Conservation (phyloP, 2,113 vertebrate genomes). For the Microtus ochrogaster region DNA sequence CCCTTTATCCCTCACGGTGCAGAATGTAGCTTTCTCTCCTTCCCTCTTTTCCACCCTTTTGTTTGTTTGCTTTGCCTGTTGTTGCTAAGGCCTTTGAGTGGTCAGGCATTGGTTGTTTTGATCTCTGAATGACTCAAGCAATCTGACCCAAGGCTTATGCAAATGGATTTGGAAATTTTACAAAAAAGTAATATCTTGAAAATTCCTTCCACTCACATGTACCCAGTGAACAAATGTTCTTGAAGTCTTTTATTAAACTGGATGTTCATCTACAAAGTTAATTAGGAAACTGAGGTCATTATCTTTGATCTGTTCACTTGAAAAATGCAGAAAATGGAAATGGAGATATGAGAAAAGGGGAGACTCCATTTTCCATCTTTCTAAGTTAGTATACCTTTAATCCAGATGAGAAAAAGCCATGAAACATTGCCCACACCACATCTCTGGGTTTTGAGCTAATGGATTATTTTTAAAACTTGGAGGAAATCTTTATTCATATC, state of each 20-base stretch:
- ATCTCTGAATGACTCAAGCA: constrained; percentile 38
- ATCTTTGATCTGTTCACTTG: constrained; percentile 32
- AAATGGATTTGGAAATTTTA: constrained; percentile 55
- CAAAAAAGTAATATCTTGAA: constrained; percentile 59
- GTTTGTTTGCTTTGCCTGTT: constrained; percentile 36
- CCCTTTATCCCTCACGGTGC: neutral
- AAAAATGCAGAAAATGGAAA: constrained; percentile 57
- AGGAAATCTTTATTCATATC: neutral
- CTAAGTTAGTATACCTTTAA: neutral
- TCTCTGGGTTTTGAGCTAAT: neutral
- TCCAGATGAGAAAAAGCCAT: neutral
- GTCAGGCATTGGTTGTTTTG: constrained; percentile 26
- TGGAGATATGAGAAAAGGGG: neutral
- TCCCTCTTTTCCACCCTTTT: neutral
- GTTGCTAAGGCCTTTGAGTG: constrained; percentile 45
- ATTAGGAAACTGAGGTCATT: constrained; percentile 29
- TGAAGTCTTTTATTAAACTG: constrained; percentile 54
- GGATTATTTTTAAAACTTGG: neutral
- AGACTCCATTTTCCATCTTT: constrained; percentile 12
- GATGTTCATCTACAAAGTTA: constrained; percentile 20
- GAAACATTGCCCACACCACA: neutral
- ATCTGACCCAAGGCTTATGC: constrained; percentile 42
- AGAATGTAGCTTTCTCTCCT: neutral
- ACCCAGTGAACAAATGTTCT: constrained; percentile 1
- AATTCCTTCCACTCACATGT: constrained; percentile 56